Evolutionary conservation across 2,797 vertebrate genomes (phyloP).

Genomic region (Betta splendens): DNA sequence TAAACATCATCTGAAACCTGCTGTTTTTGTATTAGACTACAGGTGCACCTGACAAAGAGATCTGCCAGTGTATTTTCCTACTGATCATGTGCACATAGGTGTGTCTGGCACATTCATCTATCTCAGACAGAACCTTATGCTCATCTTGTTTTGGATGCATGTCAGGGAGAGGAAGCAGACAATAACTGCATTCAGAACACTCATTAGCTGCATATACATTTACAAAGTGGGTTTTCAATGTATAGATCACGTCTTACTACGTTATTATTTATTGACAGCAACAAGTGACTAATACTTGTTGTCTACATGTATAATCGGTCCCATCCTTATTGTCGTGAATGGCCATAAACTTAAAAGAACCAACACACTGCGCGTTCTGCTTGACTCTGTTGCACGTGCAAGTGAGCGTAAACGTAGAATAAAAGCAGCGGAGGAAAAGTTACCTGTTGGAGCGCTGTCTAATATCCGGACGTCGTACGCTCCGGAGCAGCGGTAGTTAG

Average conservation of each 20-base stretch:
- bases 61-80: too few relatives aligned
- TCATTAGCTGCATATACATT: not conserved
- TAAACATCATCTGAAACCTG: too few relatives aligned
- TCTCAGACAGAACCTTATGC: too few relatives aligned
- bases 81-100: too few relatives aligned
- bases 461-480: conserved; percentile 96
- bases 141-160: too few relatives aligned
- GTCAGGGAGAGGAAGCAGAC: not conserved
- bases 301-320: not conserved
- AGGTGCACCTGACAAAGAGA: too few relatives aligned
- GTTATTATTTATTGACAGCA: not conserved
- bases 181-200: not conserved
- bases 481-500: conserved; percentile 98
- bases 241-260: too few relatives aligned
- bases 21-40: not conserved
- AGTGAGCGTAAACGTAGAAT: conserved; percentile 1
- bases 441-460: conserved; percentile 98
- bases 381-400: not conserved
- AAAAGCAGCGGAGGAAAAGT: conserved; percentile 16
- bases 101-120: too few relatives aligned
- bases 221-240: too few relatives aligned
- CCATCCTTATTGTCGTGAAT: not conserved
- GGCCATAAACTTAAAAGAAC: not conserved
- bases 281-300: not conserved
- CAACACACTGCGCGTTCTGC: not conserved